Percentiles rank a stretch among this genome's conserved stretches.
These are phyloP conservation scores for Gymnoscopelus braueri DNA, from an alignment of 2,797 vertebrate species.

Conservation along the genomic window DNA sequence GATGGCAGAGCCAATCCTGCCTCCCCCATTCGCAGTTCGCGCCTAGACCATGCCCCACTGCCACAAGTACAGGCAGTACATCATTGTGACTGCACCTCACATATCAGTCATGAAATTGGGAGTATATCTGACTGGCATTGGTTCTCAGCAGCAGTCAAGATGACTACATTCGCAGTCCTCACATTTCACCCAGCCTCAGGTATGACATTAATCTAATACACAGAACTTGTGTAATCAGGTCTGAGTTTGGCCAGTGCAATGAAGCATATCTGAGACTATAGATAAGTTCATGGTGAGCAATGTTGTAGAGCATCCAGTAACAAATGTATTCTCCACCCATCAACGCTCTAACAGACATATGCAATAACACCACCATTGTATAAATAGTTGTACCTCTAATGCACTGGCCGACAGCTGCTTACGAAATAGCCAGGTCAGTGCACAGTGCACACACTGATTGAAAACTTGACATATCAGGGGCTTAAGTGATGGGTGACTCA, in stretches of 20 bases:
- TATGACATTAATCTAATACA: too few relatives aligned
- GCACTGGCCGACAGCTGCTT: neutral
- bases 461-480: too few relatives aligned
- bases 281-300: neutral
- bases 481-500: too few relatives aligned
- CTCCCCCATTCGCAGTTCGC: too few relatives aligned
- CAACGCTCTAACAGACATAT: slow-evolving; percentile 13
- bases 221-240: too few relatives aligned
- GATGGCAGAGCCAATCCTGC: too few relatives aligned
- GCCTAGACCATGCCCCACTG: too few relatives aligned
- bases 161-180: too few relatives aligned
- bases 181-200: too few relatives aligned
- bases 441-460: neutral
- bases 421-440: neutral
- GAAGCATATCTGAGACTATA: neutral
- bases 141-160: too few relatives aligned
- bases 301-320: neutral
- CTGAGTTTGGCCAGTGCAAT: neutral
- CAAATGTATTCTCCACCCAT: neutral
- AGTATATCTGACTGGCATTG: too few relatives aligned
- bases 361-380: neutral
- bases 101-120: neutral
- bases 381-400: neutral
- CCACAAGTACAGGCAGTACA: too few relatives aligned
- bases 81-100: neutral